Base-by-base conservation (phyloP, 2,888 invertebrate species). In the Leptopterna dolabrata region DNA sequence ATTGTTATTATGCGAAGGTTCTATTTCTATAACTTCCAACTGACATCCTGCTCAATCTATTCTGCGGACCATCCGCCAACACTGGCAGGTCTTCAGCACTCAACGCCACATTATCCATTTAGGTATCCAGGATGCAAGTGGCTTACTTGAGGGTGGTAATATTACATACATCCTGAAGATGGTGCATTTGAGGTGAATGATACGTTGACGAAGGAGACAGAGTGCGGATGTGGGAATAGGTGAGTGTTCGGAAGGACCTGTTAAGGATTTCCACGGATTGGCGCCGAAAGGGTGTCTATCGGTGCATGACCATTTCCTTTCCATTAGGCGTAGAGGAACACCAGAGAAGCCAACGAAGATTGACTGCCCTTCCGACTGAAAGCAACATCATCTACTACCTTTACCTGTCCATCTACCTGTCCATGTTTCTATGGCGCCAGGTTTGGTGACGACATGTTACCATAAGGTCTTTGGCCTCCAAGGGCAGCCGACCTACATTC, bases 251-350 rank as follows among this genome's bases (percentile, higher is more conserved):
- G 36, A 36, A 73, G 9, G 16, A 30, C 73, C 73, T 73, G 36
- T 73, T 73, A 36, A 36, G 36, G 19, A 36, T 36, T 30, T 24
- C 7, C 29, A 45, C 24, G 4, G 78, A 78, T 43, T 45, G 78
- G 45, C 41, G 47, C 14, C 41, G 78, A 41, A 78, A 24, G 78
- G 78, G 78, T 47, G 78, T 19, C 78, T 45, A 78, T 43, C 78
- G 45, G 78, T 19, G 45, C 78, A 78, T 78, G 78, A 78, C 45
- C 78, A 78, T 78, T 78, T 78, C 45, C 78, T 78, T 73, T 45
- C 78, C 78, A 78, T 78, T 78, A 78, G 24, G 76, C 2, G 13
- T 9, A n/a, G n/a, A n/a, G n/a, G 30, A n/a, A 36, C 30, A 43
- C 0, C 30, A 78, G 78, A 78, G 63, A 24, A 24, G 7, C 0